Evolutionary conservation across 2,797 vertebrate genomes (phyloP).

Genomic region (Acanthiza pusilla): DNA sequence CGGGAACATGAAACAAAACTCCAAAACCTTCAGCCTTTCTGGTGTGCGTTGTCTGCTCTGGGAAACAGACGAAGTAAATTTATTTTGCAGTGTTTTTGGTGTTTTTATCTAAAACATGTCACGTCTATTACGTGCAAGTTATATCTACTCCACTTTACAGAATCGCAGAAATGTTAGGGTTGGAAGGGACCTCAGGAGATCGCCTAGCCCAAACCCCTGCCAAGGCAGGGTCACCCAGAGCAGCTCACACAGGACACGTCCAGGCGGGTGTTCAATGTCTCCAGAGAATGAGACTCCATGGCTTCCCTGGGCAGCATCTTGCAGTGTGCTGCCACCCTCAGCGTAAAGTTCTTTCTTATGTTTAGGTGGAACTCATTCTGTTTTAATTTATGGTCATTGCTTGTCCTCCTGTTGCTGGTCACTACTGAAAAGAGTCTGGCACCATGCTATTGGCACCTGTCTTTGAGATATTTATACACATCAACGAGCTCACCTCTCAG

Average conservation of each 20-base stretch:
- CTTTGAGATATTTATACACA: background rate
- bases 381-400: background rate
- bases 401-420: background rate
- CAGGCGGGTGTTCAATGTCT: too few relatives aligned
- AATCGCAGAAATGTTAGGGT: background rate
- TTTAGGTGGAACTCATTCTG: background rate
- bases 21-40: background rate
- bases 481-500: background rate
- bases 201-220: background rate
- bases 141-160: background rate
- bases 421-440: background rate
- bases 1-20: background rate
- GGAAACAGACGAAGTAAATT: background rate
- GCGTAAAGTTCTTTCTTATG: background rate
- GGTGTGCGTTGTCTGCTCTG: background rate
- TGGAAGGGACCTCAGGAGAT: background rate
- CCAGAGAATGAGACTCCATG: background rate
- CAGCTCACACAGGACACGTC: background rate
- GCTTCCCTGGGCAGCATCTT: background rate
- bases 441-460: background rate
- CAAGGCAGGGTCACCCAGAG: background rate
- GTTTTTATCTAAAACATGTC: background rate
- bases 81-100: background rate
- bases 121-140: rapidly evolving
- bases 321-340: background rate